Evolutionary conservation across 2,113 vertebrate species (phyloP), one percentile per base, ranked within the genome.

Genomic region (Nycticebus coucang): DNA sequence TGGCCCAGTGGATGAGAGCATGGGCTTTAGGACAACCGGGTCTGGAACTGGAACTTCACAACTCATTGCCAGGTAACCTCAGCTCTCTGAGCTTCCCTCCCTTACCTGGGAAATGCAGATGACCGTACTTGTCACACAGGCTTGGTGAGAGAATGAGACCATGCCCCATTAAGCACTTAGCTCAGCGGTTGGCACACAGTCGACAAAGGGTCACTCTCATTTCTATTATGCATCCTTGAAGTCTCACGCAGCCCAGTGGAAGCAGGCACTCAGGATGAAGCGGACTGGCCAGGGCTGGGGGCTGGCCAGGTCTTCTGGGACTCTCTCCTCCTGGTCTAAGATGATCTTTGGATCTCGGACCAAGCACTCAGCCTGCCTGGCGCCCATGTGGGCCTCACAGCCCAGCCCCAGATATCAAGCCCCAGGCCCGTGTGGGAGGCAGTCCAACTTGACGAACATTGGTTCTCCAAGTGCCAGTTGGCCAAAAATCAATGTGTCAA

Each of bases 401-500:
- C 78, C 94, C 71, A 68, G 94, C 75, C 95, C 75, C 71, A 89
- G 83, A 94, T 79, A 84, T 66, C 71, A 87, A 95, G 95, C 93
- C 95, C 75, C 80, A 69, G 95, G 89, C 95, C 93, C 72, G 0
- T 10, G 86, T 22, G 89, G 95, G 96, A 96, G 55, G 50, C 50
- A 12, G 60, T 90, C 95, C 96, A 97, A 95, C 45, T 41, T 81
- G 84, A 97, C 2, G 26, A 96, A 92, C 79, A 74, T 17, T 57
- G 89, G 89, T 89, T 94, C 87, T 89, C 85, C 66, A 91, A 93
- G 74, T 89, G 97, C 97, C 96, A 97, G 87, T 35, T 97, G 97
- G 97, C 97, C 72, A 53, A 91, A 85, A 93, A 21, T 89, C 97
- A 96, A 96, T 89, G 89, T 96, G 97, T 97, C 97, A 97, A 96